These are phyloP conservation scores for Lerista edwardsae DNA, from an alignment of 2,797 vertebrate genomes.

Conservation along the genomic window DNA sequence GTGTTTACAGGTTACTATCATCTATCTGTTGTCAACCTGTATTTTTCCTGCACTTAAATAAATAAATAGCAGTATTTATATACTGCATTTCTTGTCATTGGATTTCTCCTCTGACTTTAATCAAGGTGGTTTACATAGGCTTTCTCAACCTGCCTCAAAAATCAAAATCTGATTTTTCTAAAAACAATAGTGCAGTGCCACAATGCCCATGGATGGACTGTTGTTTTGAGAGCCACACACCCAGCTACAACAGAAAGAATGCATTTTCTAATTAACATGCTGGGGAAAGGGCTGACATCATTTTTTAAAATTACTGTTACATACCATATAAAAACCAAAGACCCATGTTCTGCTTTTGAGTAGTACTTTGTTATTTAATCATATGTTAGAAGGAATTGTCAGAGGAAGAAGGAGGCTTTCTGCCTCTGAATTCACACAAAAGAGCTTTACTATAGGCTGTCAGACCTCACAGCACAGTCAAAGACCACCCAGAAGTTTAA, in stretches of 20 bases:
- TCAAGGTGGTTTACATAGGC: no score
- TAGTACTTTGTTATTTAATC: neutral
- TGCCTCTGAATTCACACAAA: slow-evolving; percentile 1
- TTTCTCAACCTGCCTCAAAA: no score
- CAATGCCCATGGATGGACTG: no score
- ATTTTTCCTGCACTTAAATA: no score
- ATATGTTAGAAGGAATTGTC: slow-evolving; percentile 1
- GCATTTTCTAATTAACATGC: neutral
- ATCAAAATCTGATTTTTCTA: no score
- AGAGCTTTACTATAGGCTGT: neutral
- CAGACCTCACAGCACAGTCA: neutral
- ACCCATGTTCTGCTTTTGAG: neutral
- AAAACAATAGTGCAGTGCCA: no score
- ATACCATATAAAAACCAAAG: neutral
- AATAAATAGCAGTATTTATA: no score
- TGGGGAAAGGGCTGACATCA: neutral
- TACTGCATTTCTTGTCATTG: no score
- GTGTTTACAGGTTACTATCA: no score
- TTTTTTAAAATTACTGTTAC: neutral
- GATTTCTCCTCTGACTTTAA: no score
- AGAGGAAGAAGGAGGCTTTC: neutral
- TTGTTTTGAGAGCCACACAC: no score
- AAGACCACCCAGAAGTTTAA: slow-evolving; percentile 32
- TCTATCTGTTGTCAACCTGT: no score
- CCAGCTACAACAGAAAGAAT: neutral